Percentiles rank a stretch among this genome's conserved stretches.
These are phyloP conservation scores for Toxotes jaculatrix DNA, from an alignment of 2,113 vertebrate genomes.

Conservation along the genomic window DNA sequence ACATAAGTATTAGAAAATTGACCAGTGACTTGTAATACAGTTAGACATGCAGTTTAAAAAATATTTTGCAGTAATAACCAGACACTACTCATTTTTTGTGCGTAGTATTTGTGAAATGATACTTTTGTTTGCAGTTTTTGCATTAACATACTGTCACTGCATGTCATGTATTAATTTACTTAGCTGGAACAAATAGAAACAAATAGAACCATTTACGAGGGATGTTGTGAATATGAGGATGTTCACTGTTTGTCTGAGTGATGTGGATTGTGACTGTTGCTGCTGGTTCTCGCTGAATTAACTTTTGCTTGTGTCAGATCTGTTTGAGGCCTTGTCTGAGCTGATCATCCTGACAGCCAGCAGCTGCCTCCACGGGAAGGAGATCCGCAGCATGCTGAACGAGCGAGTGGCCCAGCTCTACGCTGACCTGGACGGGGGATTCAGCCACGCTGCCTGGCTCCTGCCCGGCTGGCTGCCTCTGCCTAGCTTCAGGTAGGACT, in stretches of 20 bases:
- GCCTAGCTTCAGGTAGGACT: conserved; percentile 94
- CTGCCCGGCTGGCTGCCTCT: conserved; percentile 95
- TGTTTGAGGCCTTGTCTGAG: conserved; percentile 95
- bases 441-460: conserved; percentile 95
- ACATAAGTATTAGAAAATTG: background rate
- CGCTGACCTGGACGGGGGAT: conserved; percentile 95
- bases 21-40: background rate
- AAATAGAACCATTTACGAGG: background rate
- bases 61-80: too few species aligned
- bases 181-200: background rate
- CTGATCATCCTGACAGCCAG: conserved; percentile 98
- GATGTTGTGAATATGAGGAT: background rate
- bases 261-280: background rate
- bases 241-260: background rate
- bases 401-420: conserved; percentile 95
- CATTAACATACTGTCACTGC: background rate
- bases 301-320: conserved; percentile 81
- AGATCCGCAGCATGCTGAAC: conserved; percentile 90
- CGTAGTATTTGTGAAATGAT: background rate
- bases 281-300: background rate
- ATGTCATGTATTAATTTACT: background rate
- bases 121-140: background rate
- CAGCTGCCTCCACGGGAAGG: conserved; percentile 94
- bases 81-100: background rate
- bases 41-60: background rate